Evolutionary conservation across 1,140 invertebrate species (phyloP).

Genomic region (Palaemon carinicauda): DNA sequence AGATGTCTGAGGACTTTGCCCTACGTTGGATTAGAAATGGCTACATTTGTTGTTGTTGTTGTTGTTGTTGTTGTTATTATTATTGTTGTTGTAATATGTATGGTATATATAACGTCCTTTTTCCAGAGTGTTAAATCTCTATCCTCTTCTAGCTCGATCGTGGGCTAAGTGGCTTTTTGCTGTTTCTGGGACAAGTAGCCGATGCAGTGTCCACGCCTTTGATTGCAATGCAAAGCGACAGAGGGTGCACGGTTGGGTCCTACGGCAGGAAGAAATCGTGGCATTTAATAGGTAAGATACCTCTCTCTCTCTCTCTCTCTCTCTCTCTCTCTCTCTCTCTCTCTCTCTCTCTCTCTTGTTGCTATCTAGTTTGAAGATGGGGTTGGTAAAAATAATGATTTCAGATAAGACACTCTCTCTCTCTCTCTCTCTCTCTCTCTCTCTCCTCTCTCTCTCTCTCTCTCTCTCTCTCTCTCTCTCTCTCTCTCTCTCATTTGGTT

Average conservation of each 20-base stretch:
- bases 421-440: neutral
- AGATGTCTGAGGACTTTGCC: no score
- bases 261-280: constrained; percentile 36
- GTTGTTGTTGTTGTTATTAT: no score
- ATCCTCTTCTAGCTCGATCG: constrained; percentile 13
- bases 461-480: neutral
- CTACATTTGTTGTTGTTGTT: no score
- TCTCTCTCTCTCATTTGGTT: neutral
- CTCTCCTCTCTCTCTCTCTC: neutral
- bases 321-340: neutral
- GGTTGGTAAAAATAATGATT: no score
- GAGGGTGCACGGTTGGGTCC: neutral
- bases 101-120: no score
- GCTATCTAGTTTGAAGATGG: no score
- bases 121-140: no score
- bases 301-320: neutral
- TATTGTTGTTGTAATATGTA: no score
- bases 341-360: no score
- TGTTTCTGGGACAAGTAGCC: constrained; percentile 36
- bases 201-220: constrained; percentile 36
- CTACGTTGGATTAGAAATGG: no score
- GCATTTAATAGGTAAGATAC: constrained; percentile 15
- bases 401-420: no score
- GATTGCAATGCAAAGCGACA: constrained; percentile 35
- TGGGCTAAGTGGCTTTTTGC: constrained; percentile 18